These are phyloP conservation scores for pig (Sus scrofa) DNA, from an alignment of 2,113 vertebrate species.

Conservation along the genomic window T2T-Sscrofa CM000828.6:76815501-76816000, in stretches of 20 bases:
- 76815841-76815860: background rate
- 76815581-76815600: background rate
- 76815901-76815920: background rate
- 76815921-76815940: background rate
- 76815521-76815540: accelerated
- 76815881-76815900: background rate
- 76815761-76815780: background rate
- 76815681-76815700: background rate
- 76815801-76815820: accelerated
- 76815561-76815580: accelerated
- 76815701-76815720: background rate
- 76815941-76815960: background rate
- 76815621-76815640: background rate
- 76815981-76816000: background rate
- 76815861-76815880: background rate
- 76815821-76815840: background rate
- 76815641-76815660: accelerated
- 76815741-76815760: background rate
- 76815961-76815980: background rate
- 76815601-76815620: background rate
- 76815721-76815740: accelerated
- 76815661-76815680: background rate
- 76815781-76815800: accelerated
- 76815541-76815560: background rate
- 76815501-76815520: background rate